A percentile compares a stretch with the other conserved stretches of the same genome.
Evolutionary conservation across 2,113 vertebrate genomes (phyloP).

Genomic region (Aptenodytes patagonicus): DNA sequence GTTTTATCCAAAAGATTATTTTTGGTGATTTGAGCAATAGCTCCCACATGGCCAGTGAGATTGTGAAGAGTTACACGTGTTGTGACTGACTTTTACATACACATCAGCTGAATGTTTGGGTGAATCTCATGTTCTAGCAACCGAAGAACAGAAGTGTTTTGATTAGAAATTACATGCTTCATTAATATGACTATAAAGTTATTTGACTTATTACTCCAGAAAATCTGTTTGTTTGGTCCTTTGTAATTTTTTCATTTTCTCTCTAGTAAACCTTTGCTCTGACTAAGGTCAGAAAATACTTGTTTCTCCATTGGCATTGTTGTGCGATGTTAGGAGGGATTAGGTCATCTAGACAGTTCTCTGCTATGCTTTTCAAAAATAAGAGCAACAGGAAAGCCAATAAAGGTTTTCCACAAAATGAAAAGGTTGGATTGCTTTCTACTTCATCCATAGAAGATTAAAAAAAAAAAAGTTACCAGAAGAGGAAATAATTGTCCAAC

Average conservation of each 20-base stretch:
- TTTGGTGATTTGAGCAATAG: background rate
- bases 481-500: background rate
- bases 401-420: background rate
- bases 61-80: background rate
- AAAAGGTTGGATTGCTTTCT: background rate
- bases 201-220: background rate
- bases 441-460: background rate
- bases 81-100: background rate
- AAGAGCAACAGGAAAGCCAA: background rate
- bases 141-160: background rate
- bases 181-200: background rate
- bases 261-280: background rate
- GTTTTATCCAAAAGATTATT: background rate
- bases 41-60: background rate
- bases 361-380: background rate
- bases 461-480: background rate
- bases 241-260: background rate
- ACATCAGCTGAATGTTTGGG: background rate
- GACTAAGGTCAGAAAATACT: background rate
- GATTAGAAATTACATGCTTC: background rate
- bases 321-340: background rate
- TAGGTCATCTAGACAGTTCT: background rate
- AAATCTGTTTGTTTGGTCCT: background rate
- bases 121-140: background rate
- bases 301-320: background rate